phyloP scores from a whole-genome alignment of 2,888 invertebrate species.

The Unio delphinus region DNA sequence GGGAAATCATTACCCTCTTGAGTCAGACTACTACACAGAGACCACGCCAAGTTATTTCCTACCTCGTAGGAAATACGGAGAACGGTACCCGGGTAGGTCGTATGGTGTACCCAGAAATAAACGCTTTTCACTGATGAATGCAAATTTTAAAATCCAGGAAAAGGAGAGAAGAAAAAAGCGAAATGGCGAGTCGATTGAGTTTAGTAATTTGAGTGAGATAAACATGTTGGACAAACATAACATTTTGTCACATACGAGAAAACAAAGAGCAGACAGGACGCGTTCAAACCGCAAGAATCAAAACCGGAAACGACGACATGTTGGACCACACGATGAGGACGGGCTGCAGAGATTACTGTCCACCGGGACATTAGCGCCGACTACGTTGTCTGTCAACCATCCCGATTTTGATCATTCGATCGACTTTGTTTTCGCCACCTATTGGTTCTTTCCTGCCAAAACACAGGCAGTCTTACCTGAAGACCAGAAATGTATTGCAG shows the following conservation, averaged over 20 bases:
- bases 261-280: background rate
- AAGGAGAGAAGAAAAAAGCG: too few relatives aligned
- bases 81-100: conserved; percentile 5
- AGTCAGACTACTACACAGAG: conserved; percentile 7
- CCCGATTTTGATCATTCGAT: conserved; percentile 72
- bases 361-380: conserved; percentile 72
- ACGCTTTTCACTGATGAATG: too few relatives aligned
- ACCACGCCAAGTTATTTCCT: conserved; percentile 19
- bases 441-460: conserved; percentile 80
- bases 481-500: conserved; percentile 79
- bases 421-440: conserved; percentile 82
- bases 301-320: conserved; percentile 61
- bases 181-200: too few relatives aligned
- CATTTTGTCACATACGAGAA: background rate
- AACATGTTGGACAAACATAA: background rate
- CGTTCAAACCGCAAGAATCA: background rate
- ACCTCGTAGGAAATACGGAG: conserved; percentile 11
- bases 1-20: too few relatives aligned
- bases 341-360: conserved; percentile 71
- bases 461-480: conserved; percentile 74
- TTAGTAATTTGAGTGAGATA: background rate
- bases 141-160: too few relatives aligned
- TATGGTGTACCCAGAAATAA: too few relatives aligned
- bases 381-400: conserved; percentile 70
- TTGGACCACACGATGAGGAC: conserved; percentile 72